Percentiles rank a stretch among this genome's conserved stretches.
Conservation (phyloP, 2,888 invertebrate genomes). For the Athalia cordata region DNA sequence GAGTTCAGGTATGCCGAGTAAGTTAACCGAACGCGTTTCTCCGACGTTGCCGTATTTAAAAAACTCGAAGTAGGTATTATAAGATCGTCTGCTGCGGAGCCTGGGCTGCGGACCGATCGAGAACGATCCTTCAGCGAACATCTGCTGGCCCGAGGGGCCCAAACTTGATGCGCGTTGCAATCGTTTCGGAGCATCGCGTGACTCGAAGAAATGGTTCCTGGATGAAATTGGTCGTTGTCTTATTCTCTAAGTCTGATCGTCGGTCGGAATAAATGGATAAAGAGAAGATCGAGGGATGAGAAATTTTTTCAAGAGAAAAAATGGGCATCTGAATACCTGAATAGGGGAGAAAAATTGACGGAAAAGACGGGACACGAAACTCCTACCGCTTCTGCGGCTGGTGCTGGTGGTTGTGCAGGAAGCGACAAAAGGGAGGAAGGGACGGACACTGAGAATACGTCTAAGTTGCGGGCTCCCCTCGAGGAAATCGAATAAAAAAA, state of each 20-base stretch:
- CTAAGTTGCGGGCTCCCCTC: not conserved
- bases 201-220: slow-evolving; percentile 62
- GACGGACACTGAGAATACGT: slow-evolving; percentile 13
- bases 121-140: slow-evolving; percentile 62
- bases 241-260: not conserved
- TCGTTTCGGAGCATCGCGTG: slow-evolving; percentile 70
- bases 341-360: no score
- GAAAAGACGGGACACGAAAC: no score
- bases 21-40: slow-evolving; percentile 35
- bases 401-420: no score
- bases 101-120: slow-evolving; percentile 26
- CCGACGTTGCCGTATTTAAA: slow-evolving; percentile 53
- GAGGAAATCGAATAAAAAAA: slow-evolving; percentile 27
- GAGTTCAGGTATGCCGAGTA: not conserved
- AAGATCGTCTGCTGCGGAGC: not conserved
- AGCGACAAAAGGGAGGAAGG: not conserved
- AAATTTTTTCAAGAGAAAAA: not conserved
- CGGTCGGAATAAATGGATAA: not conserved
- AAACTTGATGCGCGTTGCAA: slow-evolving; percentile 49
- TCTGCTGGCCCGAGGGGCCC: slow-evolving; percentile 69
- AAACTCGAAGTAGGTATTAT: not conserved
- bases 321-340: no score
- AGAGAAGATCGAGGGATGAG: not conserved
- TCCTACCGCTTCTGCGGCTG: no score
- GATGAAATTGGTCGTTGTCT: slow-evolving; percentile 8